phyloP scores from a whole-genome alignment of 2,797 vertebrate genomes.

The Ptychadena robeensis region DNA sequence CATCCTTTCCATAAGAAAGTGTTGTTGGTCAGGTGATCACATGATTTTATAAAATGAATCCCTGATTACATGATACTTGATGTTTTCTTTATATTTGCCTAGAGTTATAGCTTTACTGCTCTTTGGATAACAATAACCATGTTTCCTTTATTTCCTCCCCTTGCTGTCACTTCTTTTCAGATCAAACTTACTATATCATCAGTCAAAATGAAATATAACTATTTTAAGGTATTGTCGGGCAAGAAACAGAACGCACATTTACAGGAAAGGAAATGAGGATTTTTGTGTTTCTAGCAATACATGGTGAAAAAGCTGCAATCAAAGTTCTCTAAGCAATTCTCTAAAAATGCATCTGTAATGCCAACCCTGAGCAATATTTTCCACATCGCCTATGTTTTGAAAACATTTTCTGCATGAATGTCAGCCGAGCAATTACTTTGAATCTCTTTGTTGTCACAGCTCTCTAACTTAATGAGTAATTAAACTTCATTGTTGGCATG shows the following conservation, averaged over 20 bases:
- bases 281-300: background rate
- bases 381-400: conserved; percentile 47
- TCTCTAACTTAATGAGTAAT: conserved; percentile 52
- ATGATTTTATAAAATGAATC: no score
- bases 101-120: no score
- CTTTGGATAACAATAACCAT: no score
- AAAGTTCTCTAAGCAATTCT: background rate
- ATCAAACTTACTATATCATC: background rate
- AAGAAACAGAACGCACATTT: background rate
- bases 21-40: no score
- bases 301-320: conserved; percentile 5
- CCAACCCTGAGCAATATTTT: conserved; percentile 40
- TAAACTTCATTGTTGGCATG: conserved; percentile 55
- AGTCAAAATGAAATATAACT: background rate
- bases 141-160: no score
- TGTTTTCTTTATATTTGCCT: no score
- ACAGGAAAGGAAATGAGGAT: background rate
- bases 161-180: background rate
- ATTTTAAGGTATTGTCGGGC: background rate
- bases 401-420: conserved; percentile 57
- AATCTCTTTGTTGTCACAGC: conserved; percentile 50
- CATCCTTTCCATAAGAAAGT: no score
- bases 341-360: conserved; percentile 32
- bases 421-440: conserved; percentile 48
- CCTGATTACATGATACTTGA: no score